These are phyloP conservation scores for Gobio occitaniae DNA, from an alignment of 2,797 vertebrate genomes.

Conservation along the genomic window DNA sequence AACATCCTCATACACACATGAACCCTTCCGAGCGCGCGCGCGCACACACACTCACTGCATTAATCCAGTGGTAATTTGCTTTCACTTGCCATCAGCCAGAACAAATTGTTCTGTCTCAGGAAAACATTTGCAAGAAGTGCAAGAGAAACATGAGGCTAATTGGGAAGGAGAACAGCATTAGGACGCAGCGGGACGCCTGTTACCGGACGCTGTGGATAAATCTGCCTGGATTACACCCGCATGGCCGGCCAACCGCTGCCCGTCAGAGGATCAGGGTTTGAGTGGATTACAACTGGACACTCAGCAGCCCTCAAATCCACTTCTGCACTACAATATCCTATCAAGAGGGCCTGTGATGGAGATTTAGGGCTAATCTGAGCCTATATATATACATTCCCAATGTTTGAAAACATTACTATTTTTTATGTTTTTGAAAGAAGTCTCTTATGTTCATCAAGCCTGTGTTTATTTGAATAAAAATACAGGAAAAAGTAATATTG, in stretches of 20 bases:
- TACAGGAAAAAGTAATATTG: too few relatives aligned
- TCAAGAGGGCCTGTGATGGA: neutral
- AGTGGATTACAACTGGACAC: conserved; percentile 27
- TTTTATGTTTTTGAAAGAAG: too few relatives aligned
- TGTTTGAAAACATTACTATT: too few relatives aligned
- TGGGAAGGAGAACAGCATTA: conserved; percentile 48
- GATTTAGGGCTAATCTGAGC: neutral
- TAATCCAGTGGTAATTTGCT: conserved; percentile 49
- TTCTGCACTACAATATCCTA: conserved; percentile 1
- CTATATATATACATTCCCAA: neutral
- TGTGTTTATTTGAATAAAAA: too few relatives aligned
- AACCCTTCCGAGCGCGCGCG: neutral
- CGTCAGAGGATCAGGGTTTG: conserved; percentile 28
- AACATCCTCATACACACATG: conserved; percentile 35
- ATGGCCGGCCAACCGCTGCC: conserved; percentile 50
- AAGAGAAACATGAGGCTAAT: conserved; percentile 59
- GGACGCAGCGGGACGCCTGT: conserved; percentile 28
- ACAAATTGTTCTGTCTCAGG: conserved; percentile 50
- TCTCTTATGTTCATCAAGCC: too few relatives aligned
- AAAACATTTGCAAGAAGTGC: conserved; percentile 39
- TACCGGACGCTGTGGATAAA: conserved; percentile 58
- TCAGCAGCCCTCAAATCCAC: neutral
- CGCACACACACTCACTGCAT: conserved; percentile 40
- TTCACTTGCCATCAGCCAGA: conserved; percentile 41
- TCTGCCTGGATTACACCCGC: conserved; percentile 57